A percentile compares a stretch with the other conserved stretches of the same genome.
These are phyloP conservation scores for Piezodorus guildinii DNA, from an alignment of 1,140 invertebrate genomes.

Conservation along the genomic window DNA sequence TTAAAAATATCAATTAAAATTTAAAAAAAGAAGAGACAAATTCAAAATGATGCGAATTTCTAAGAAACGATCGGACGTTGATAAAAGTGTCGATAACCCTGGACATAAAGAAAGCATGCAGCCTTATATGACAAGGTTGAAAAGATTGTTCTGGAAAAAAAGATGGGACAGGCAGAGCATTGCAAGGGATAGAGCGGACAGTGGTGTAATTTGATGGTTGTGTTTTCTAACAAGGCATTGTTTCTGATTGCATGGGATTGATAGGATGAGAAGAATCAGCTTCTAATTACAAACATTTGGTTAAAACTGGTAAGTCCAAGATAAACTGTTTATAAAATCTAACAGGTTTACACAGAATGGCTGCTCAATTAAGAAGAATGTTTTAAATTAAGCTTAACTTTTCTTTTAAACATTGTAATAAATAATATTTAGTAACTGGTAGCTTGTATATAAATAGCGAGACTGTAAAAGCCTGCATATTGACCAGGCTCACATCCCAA, in stretches of 20 bases:
- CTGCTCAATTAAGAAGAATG: slow-evolving; percentile 22
- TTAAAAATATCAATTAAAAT: too few relatives aligned
- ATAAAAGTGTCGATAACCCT: too few relatives aligned
- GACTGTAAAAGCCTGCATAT: slow-evolving; percentile 18
- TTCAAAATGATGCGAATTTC: too few relatives aligned
- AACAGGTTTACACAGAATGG: slow-evolving; percentile 25
- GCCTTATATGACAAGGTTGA: too few relatives aligned
- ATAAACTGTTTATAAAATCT: slow-evolving; percentile 26
- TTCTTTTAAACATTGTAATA: slow-evolving; percentile 18
- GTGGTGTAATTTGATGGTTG: slow-evolving; percentile 25
- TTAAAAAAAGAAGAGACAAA: too few relatives aligned
- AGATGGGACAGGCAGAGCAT: slow-evolving; percentile 16
- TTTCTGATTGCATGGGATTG: slow-evolving; percentile 35
- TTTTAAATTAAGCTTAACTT: slow-evolving; percentile 18
- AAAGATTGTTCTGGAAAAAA: too few relatives aligned
- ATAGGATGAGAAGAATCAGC: slow-evolving; percentile 86
- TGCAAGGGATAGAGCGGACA: slow-evolving; percentile 22
- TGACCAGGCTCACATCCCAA: slow-evolving; percentile 18
- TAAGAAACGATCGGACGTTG: too few relatives aligned
- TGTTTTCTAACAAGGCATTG: slow-evolving; percentile 31
- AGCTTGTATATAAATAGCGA: slow-evolving; percentile 21
- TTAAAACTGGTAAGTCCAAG: slow-evolving; percentile 65
- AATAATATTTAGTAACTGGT: slow-evolving; percentile 21
- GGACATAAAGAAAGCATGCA: too few relatives aligned
- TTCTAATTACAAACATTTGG: slow-evolving; percentile 87